phyloP scores from a whole-genome alignment of 2,888 invertebrate species.

The Balanococcus diminutus region DNA sequence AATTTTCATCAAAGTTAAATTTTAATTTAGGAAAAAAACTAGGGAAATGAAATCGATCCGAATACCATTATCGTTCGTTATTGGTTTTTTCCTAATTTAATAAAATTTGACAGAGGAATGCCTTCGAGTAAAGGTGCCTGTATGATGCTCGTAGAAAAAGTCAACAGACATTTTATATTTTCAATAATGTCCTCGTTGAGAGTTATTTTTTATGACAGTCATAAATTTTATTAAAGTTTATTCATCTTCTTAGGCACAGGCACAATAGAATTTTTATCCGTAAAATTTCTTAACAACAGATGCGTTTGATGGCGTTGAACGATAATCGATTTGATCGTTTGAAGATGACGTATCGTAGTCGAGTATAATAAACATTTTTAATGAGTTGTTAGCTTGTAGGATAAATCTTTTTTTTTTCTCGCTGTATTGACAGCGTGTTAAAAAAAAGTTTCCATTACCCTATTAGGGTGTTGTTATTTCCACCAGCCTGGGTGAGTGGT shows the following conservation, averaged over 20 bases:
- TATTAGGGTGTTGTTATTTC: no score
- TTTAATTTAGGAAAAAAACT: neutral
- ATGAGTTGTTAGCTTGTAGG: neutral
- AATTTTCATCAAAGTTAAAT: neutral
- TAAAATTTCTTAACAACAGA: neutral
- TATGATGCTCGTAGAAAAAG: neutral
- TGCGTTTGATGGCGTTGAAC: neutral
- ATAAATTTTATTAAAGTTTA: neutral
- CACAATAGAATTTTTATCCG: conserved; percentile 4
- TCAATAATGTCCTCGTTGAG: neutral
- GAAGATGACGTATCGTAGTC: neutral
- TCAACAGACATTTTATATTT: neutral
- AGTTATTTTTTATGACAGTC: neutral
- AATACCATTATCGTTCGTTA: neutral
- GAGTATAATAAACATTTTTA: neutral
- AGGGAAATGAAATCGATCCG: neutral
- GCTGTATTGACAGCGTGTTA: neutral
- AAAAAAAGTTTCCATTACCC: neutral
- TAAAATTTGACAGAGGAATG: neutral
- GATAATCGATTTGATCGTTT: conserved; percentile 23
- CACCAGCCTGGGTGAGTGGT: no score
- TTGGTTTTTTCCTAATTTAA: neutral
- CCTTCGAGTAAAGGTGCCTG: neutral
- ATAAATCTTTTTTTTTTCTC: neutral
- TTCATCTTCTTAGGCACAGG: neutral